Evolutionary conservation across 1,140 invertebrate species (phyloP), one percentile per base, ranked within the genome.

Genomic region (Oedothorax gibbosus): DNA sequence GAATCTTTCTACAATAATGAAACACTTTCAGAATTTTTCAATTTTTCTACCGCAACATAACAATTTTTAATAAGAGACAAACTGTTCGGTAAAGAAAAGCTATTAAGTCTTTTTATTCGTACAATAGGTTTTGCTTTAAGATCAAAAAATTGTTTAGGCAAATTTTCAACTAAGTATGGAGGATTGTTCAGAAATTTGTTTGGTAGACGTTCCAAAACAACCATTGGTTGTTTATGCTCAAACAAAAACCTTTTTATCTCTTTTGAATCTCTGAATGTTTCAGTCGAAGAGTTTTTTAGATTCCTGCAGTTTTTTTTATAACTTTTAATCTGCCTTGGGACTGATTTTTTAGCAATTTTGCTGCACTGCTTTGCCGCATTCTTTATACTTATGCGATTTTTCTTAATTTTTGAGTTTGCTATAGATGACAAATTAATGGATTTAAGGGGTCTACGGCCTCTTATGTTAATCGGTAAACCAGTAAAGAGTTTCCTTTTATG

Each of bases 51-150:
- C 18, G 15, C 6, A 57, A 75, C 72, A 75, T 0, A 60, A 20
- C 54, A 60, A n/a, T 75, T 21, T 75, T 75, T 75, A n/a, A 57
- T 35, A 57, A 8, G 8, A 35, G 72, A 21, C 57, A 57, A 71
- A n/a, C 50, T 53, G 20, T 71, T 2, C 50, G 8, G 18, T 53
- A 12, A 71, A 53, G n/a, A 20, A 14, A 11, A 9, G 69, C 20
- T 15, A 69, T n/a, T 71, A 10, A 71, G 18, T 9, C 69, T 71
- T 71, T 71, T 20, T 53, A 71, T 2, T 53, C 50, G 14, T 18
- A 71, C 69, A 18, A 71, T n/a, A 53, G 69, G 69, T 18, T 18
- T 71, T 35, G 35, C 35, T 35, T 35, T 35, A 5, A 35, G 5
- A 35, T 35, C 35, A 35, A 35, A 35, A 35, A 35, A 35, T 35